Percentiles rank a stretch among this genome's conserved stretches.
These are phyloP conservation scores for Neoaliturus tenellus DNA, from an alignment of 2,888 invertebrate species.

Conservation along the genomic window DNA sequence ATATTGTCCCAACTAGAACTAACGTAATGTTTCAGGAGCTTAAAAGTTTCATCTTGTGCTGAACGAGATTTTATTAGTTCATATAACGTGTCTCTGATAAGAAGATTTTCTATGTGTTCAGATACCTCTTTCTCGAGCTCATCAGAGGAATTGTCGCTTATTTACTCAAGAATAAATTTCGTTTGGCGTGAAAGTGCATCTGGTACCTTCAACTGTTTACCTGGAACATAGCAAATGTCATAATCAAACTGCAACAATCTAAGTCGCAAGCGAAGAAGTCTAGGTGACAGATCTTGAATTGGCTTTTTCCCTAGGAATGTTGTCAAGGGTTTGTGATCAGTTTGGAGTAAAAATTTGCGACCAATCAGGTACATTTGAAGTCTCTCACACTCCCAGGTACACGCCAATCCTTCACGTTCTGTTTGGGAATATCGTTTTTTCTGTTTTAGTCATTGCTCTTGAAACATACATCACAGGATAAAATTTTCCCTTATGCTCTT, in stretches of 20 bases:
- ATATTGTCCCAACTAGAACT: too few relatives aligned
- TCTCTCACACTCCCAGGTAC: conserved; percentile 69
- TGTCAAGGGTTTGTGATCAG: conserved; percentile 71
- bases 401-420: conserved; percentile 69
- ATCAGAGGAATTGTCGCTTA: too few relatives aligned
- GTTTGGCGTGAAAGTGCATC: too few relatives aligned
- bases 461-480: conserved; percentile 48
- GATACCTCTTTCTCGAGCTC: too few relatives aligned
- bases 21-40: too few relatives aligned
- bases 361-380: conserved; percentile 69
- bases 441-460: conserved; percentile 47
- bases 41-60: too few relatives aligned
- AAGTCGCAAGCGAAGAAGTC: conserved; percentile 70
- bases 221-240: conserved; percentile 67
- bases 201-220: conserved; percentile 66
- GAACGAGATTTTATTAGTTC: too few relatives aligned
- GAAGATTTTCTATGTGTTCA: too few relatives aligned
- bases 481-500: conserved; percentile 61
- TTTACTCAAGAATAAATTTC: too few relatives aligned
- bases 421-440: conserved; percentile 57
- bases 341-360: conserved; percentile 67
- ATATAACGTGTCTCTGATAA: too few relatives aligned
- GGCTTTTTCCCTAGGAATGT: conserved; percentile 69
- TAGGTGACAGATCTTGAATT: conserved; percentile 69
- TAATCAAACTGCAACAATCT: conserved; percentile 67